These are phyloP conservation scores for Hirtodrosophila trivittata DNA, from an alignment of 2,888 invertebrate genomes.

Conservation along the genomic window DNA sequence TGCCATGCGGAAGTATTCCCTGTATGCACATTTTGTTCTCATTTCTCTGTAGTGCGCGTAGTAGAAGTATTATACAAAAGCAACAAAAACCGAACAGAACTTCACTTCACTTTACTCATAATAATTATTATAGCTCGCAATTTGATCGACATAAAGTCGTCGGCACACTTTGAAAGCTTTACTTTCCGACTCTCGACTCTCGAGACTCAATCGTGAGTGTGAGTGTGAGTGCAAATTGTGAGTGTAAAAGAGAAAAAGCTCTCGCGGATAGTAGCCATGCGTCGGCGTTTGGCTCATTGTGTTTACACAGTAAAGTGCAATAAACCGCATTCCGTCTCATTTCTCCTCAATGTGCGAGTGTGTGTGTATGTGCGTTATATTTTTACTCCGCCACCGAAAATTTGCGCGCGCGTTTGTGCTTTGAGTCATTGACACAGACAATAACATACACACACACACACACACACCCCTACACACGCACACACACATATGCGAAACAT, in stretches of 20 bases:
- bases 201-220: too few species aligned
- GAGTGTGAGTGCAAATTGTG: background rate
- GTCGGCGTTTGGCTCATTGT: constrained; percentile 39
- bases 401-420: constrained; percentile 70
- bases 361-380: constrained; percentile 46
- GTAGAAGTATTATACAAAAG: background rate
- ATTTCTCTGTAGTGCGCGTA: constrained; percentile 5
- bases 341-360: constrained; percentile 11
- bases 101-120: constrained; percentile 2
- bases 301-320: constrained; percentile 72
- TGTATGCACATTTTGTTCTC: constrained; percentile 10
- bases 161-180: constrained; percentile 25
- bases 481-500: constrained; percentile 11
- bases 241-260: constrained; percentile 32
- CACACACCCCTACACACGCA: constrained; percentile 2
- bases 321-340: constrained; percentile 66
- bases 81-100: background rate
- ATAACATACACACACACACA: constrained; percentile 14
- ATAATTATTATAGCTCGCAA: constrained; percentile 19
- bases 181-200: too few species aligned
- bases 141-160: constrained; percentile 18
- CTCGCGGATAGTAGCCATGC: constrained; percentile 16
- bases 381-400: constrained; percentile 48
- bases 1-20: constrained; percentile 34
- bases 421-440: constrained; percentile 70